phyloP scores from a whole-genome alignment of 2,113 vertebrate species.

The Aviceda subcristata region DNA sequence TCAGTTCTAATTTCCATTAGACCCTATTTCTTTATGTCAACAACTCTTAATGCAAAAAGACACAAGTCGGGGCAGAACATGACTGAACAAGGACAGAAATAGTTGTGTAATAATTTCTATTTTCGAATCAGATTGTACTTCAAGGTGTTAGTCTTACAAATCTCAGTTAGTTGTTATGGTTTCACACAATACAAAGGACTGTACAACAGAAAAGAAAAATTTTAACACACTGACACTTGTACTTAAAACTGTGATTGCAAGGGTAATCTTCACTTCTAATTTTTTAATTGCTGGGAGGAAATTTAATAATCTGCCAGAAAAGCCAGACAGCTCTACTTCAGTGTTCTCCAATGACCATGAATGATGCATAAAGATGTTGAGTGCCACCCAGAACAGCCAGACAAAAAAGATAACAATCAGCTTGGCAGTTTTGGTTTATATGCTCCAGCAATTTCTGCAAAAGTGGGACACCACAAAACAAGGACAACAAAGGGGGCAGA shows the following conservation, averaged over 20 bases:
- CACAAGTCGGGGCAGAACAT: neutral
- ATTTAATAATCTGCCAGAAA: neutral
- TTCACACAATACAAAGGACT: neutral
- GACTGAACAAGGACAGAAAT: neutral
- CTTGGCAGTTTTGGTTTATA: neutral
- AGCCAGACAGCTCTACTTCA: neutral
- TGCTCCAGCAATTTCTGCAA: neutral
- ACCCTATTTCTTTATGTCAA: neutral
- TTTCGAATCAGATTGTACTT: neutral
- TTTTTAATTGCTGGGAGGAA: neutral
- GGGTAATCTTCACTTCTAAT: neutral
- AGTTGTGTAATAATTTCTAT: neutral
- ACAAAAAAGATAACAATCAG: neutral
- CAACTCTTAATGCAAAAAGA: neutral
- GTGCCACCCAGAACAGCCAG: neutral
- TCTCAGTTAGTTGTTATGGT: neutral
- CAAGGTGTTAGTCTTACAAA: neutral
- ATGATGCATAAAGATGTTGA: neutral
- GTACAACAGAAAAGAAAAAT: neutral
- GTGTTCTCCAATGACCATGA: neutral
- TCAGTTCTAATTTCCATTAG: slow-evolving; percentile 18
- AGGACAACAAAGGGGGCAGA: neutral
- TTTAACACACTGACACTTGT: neutral
- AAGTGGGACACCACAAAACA: neutral
- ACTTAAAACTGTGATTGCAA: neutral